A percentile compares a stretch with the other conserved stretches of the same genome.
These are phyloP conservation scores for Neoarius graeffei DNA, from an alignment of 2,113 vertebrate species.

Conservation along the genomic window DNA sequence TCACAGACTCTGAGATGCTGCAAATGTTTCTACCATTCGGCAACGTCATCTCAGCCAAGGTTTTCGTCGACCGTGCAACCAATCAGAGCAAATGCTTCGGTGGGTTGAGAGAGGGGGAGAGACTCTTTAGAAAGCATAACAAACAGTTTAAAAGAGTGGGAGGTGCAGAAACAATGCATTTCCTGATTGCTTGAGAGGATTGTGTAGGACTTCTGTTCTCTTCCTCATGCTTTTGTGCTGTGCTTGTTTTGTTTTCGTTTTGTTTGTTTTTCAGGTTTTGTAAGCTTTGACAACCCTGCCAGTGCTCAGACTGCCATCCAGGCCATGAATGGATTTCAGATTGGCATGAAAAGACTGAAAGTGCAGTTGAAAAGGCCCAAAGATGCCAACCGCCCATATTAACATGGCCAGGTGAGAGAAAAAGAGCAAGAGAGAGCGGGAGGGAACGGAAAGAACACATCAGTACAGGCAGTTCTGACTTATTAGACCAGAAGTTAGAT, in stretches of 20 bases:
- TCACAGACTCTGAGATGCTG: conserved; percentile 92
- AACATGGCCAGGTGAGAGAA: conserved; percentile 49
- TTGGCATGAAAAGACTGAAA: conserved; percentile 95
- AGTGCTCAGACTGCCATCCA: conserved; percentile 94
- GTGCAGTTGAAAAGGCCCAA: conserved; percentile 95
- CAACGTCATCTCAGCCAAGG: conserved; percentile 96
- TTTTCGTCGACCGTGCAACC: conserved; percentile 95
- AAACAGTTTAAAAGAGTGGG: neutral
- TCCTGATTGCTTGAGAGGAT: neutral
- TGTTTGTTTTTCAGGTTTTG: conserved; percentile 76
- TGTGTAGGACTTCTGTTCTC: neutral
- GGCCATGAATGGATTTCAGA: conserved; percentile 98
- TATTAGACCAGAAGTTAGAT: neutral
- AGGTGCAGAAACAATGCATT: neutral
- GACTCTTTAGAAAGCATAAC: neutral
- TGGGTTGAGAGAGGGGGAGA: conserved; percentile 64
- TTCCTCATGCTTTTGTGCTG: neutral
- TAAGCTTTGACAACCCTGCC: conserved; percentile 94
- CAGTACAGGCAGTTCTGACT: neutral
- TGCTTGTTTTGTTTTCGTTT: neutral
- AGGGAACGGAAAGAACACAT: neutral
- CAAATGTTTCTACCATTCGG: conserved; percentile 98
- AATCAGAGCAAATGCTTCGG: conserved; percentile 99
- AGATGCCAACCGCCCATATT: conserved; percentile 92
- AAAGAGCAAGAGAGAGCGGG: neutral